Evolutionary conservation across 1,140 invertebrate species (phyloP).

Genomic region (Thaumatotibia leucotreta): DNA sequence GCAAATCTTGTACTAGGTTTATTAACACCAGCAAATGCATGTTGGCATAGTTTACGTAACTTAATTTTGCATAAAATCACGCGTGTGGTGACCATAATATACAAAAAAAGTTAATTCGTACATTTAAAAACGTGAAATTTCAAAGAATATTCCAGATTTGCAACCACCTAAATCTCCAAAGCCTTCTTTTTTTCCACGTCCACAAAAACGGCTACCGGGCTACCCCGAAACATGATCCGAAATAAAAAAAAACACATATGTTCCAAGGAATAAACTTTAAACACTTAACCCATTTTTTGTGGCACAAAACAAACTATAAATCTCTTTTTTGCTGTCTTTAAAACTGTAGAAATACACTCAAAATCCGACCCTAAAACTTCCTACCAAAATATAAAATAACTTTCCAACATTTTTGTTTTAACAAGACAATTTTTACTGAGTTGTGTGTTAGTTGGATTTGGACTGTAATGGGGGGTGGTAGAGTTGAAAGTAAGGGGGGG

Average conservation of each 20-base stretch:
- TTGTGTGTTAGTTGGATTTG: background rate
- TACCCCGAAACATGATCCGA: background rate
- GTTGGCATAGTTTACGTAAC: too few species aligned
- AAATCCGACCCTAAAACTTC: background rate
- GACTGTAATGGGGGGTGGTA: background rate
- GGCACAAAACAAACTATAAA: conserved; percentile 20
- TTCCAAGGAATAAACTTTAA: conserved; percentile 14
- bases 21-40: too few species aligned
- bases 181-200: background rate
- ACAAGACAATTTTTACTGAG: background rate
- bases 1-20: too few species aligned
- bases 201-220: background rate
- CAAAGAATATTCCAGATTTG: too few species aligned
- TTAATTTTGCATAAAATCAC: too few species aligned
- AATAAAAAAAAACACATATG: conserved; percentile 17
- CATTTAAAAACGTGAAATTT: too few species aligned
- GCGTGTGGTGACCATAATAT: too few species aligned
- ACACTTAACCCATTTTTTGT: conserved; percentile 21
- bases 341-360: background rate
- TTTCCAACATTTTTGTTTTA: background rate
- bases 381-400: background rate
- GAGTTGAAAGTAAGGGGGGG: background rate
- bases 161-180: background rate
- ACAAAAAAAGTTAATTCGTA: too few species aligned
- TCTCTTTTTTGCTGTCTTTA: conserved; percentile 18